Evolutionary conservation across 2,797 vertebrate species (phyloP), one percentile per base, ranked within the genome.

Genomic region (Diglossa cyanea): DNA sequence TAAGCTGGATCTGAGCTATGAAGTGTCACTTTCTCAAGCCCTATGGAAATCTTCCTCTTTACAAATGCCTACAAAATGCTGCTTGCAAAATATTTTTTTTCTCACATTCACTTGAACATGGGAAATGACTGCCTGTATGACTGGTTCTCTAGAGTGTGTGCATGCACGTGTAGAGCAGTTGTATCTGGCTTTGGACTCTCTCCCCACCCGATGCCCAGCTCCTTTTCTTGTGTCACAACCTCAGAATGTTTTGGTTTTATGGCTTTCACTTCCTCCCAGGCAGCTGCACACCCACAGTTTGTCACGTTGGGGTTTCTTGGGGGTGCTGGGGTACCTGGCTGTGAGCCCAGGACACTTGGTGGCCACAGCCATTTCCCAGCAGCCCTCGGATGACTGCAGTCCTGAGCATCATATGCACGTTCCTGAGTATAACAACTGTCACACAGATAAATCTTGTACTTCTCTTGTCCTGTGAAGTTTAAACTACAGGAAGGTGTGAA

Each of bases 71-170:
- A 21, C 75, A 47, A 84, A 84, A 75, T 26, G 24, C 44, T 67
- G 14, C 13, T 81, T 83, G 17, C 6, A 4, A 89, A 74, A 37
- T 58, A 12, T 7, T 84, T 75, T 75, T 58, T 80, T 74, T 42
- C 17, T 86, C 37, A 18, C 7, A 1, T 63, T 76, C 26, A n/a
- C 23, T 62, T 58, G 17, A 72, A 53, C 0, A 1, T 58, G 53
- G 75, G 40, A 79, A 67, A 55, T 54, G 20, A 18, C 1, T 37
- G 35, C 21, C 28, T 45, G 1, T 35, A 3, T 40, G 2, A 3
- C 33, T 66, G 13, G n/a, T 83, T 61, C 7, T 75, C 16, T 9
- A 10, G 37, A 53, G 35, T 3, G 0, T 1, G 0, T 17, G 44
- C 30, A 20, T 65, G 66, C 60, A 2, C 2, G 4, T 10, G 6